Percentiles rank a stretch among this genome's conserved stretches.
These are phyloP conservation scores for Quadroppia sp. DNA, from an alignment of 2,888 invertebrate genomes.

Conservation along the genomic window DNA sequence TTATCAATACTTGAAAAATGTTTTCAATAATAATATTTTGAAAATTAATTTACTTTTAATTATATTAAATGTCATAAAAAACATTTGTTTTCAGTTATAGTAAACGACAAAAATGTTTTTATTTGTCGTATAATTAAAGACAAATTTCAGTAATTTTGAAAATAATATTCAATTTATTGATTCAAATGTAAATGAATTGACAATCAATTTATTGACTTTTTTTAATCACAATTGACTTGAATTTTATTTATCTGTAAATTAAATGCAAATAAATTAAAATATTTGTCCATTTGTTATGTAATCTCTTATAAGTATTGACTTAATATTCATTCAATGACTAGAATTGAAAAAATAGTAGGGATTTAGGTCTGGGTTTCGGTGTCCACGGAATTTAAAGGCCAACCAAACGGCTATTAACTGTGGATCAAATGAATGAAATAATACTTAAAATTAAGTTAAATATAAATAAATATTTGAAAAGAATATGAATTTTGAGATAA, in stretches of 20 bases:
- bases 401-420: slow-evolving; percentile 46
- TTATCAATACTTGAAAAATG: too few relatives aligned
- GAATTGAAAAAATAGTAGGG: slow-evolving; percentile 41
- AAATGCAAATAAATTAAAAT: not conserved
- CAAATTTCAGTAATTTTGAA: too few relatives aligned
- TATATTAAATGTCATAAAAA: too few relatives aligned
- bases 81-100: too few relatives aligned
- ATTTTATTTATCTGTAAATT: not conserved
- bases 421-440: not conserved
- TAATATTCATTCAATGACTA: slow-evolving; percentile 3
- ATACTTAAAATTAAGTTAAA: not conserved
- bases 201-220: too few relatives aligned
- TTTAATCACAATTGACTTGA: not conserved
- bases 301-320: not conserved
- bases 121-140: too few relatives aligned
- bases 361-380: slow-evolving; percentile 44
- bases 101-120: not conserved
- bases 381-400: slow-evolving; percentile 44
- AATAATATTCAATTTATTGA: slow-evolving; percentile 1
- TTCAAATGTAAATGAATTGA: not conserved
- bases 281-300: not conserved
- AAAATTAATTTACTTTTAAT: too few relatives aligned
- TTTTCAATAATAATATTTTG: not conserved
- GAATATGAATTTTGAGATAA: not conserved
- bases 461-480: too few relatives aligned